Base-by-base conservation (phyloP, 2,113 vertebrate species). In the Circaetus cinerascens region DNA sequence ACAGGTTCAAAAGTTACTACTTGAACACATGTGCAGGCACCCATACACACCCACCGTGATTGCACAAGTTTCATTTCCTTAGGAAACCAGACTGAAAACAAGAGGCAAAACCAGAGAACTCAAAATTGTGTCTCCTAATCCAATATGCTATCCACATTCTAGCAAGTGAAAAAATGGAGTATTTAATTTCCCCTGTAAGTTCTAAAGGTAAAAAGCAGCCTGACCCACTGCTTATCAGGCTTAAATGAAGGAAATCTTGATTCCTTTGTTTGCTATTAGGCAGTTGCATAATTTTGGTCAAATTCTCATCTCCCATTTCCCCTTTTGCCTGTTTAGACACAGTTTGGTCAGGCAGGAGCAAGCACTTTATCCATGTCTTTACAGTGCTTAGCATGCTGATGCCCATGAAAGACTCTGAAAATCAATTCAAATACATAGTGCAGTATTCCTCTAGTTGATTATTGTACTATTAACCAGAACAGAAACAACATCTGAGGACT, bases 1-100 rank as follows among this genome's bases (percentile, higher is more conserved):
- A 29, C 36, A 45, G 20, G 20, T 86, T 94, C 50, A 67, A 41
- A 92, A 91, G 27, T 51, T 69, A 13, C 36, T 67, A 15, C 62
- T 43, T 55, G 48, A 43, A 68, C 26, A n/a, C 4, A 4, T 21
- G 36, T 22, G 32, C n/a, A 40, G 66, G n/a, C 73, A 67, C 34
- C 23, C 66, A 40, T 78, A 64, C 46, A 20, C 38, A 3, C 43
- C 46, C 73, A 29, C 10, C 0, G 0, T 68, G 51, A 85, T 82
- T 95, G 84, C 95, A 78, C 48, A 91, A 87, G 73, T 95, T 96
- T 94, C 87, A 48, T 88, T 97, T 97, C 96, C 89, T 87, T 88
- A 82, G 77, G 80, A 93, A 95, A 72, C 40, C 26, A 41, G 69
- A 23, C 62, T 60, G 56, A 93, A 96, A 91, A 57, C 36, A 41